Conservation (phyloP, 2,888 invertebrate genomes). For the Caenorhabditis sp. region DNA sequence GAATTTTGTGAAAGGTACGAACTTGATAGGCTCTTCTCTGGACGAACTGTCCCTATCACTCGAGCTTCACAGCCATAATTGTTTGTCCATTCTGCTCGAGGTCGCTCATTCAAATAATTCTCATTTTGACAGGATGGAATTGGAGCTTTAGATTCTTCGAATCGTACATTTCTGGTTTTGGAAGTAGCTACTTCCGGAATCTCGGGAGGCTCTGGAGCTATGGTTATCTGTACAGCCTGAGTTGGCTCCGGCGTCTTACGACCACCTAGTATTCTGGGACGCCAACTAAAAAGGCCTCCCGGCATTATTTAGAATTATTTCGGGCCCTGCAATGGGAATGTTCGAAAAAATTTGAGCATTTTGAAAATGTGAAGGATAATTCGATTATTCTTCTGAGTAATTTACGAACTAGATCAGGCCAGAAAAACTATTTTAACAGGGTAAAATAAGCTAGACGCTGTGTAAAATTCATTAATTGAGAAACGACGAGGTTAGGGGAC, state of each 20-base stretch:
- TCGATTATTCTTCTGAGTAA: not conserved
- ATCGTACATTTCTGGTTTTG: constrained; percentile 42
- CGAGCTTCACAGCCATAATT: constrained; percentile 60
- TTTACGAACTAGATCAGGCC: not conserved
- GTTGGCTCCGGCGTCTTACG: constrained; percentile 74
- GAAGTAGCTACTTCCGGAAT: constrained; percentile 18
- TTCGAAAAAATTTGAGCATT: no score
- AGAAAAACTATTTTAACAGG: not conserved
- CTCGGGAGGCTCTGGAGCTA: constrained; percentile 52
- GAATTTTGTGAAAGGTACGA: not conserved
- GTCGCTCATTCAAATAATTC: constrained; percentile 20
- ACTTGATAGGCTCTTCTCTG: constrained; percentile 41
- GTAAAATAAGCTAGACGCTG: not conserved
- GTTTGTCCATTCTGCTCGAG: constrained; percentile 47
- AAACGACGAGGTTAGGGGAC: constrained; percentile 2
- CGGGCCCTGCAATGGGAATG: not conserved
- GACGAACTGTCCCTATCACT: constrained; percentile 53
- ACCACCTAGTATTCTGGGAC: constrained; percentile 66
- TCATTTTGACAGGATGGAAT: not conserved
- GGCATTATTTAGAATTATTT: constrained; percentile 29
- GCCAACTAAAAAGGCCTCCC: constrained; percentile 68
- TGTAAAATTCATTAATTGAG: constrained; percentile 4
- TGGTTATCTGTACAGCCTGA: constrained; percentile 65
- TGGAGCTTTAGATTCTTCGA: constrained; percentile 17
- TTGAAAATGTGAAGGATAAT: no score